Base-by-base conservation (phyloP, 1,140 invertebrate species). In the Heterodera schachtii region DNA sequence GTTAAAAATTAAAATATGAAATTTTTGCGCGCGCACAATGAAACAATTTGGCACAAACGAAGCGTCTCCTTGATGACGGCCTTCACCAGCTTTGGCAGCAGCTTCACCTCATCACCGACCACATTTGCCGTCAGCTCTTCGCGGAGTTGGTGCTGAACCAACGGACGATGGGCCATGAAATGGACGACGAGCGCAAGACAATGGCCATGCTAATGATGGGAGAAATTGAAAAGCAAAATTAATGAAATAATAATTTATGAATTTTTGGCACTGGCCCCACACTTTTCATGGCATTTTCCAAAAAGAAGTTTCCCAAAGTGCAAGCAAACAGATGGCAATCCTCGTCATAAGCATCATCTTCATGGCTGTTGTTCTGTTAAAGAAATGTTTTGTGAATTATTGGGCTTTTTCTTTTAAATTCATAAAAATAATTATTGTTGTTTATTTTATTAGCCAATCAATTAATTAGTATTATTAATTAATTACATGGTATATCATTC, bases 231-330 rank as follows among this genome's bases (percentile, higher is more conserved):
- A 31, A 31, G 0, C 31, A 31, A 1, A 31, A 31, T 31, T 31
- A n/a, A n/a, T n/a, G n/a, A n/a, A n/a, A n/a, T 31, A 31, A 31
- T 31, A 31, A 31, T 31, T 31, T n/a, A n/a, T n/a, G n/a, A n/a
- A n/a, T n/a, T n/a, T n/a, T 31, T 1, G 31, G 31, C 5, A 8
- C 46, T n/a, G 46, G 31, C 71, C 71, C 71, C 5, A 52, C 71
- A 8, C 46, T 73, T 73, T 73, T 73, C 46, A 73, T 5, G 49
- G 44, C 49, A 47, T 73, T 73, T n/a, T 73, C 49, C 46, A 73
- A 52, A 73, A 73, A 73, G 6, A 73, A 21, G 8, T 19, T 31
- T 0, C 71, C 71, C n/a, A 73, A 19, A 73, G 21, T 21, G 5
- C n/a, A 7, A 19, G 46, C 71, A 5, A 73, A 21, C 46, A n/a